Evolutionary conservation across 1,140 invertebrate genomes (phyloP).

Genomic region (Drosophila trapezifrons): DNA sequence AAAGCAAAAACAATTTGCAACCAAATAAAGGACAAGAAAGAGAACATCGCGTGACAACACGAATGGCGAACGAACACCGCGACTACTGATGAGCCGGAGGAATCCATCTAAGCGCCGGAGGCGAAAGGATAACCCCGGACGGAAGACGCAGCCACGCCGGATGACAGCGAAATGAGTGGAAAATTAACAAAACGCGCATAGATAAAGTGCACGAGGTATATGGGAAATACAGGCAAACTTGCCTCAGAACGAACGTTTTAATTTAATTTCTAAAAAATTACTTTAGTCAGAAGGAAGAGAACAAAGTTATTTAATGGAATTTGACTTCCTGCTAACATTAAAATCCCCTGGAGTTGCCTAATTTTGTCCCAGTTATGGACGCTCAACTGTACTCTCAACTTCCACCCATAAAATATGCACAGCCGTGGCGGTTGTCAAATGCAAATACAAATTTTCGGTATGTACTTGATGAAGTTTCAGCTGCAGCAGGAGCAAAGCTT

Average conservation of each 20-base stretch:
- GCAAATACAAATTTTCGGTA: conserved; percentile 71
- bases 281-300: background rate
- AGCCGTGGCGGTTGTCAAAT: conserved; percentile 59
- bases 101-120: conserved; percentile 42
- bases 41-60: conserved; percentile 77
- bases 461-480: conserved; percentile 59
- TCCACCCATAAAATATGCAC: conserved; percentile 28
- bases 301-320: background rate
- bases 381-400: conserved; percentile 1
- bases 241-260: too few species aligned
- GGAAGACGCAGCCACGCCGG: conserved; percentile 33
- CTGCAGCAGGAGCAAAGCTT: conserved; percentile 37
- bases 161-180: conserved; percentile 76
- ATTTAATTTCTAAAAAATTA: background rate
- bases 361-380: conserved; percentile 1
- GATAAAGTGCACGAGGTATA: conserved; percentile 61
- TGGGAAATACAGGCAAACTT: background rate
- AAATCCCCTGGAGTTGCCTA: too few species aligned
- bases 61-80: conserved; percentile 40
- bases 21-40: conserved; percentile 56
- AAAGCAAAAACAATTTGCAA: conserved; percentile 71
- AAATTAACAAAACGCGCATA: conserved; percentile 76
- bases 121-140: conserved; percentile 32
- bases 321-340: background rate
- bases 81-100: conserved; percentile 69